Evolutionary conservation across 2,797 vertebrate species (phyloP).

Genomic region (Rhabdomys pumilio): DNA sequence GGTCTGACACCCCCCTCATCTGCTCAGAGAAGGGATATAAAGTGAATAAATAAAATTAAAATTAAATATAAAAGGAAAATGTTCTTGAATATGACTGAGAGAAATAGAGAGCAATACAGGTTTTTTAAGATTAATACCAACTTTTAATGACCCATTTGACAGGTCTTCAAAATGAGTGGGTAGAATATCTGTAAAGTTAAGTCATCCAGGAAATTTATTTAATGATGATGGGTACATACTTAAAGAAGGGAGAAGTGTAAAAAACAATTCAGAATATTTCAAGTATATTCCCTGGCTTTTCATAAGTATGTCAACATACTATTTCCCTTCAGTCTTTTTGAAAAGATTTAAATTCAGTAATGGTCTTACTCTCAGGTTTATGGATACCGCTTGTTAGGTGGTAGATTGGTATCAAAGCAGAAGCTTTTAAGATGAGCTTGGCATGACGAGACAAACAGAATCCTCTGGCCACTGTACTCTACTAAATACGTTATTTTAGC

Average conservation of each 20-base stretch:
- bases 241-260: background rate
- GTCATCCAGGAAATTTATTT: background rate
- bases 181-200: constrained; percentile 13
- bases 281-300: background rate
- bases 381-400: background rate
- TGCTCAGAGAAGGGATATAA: background rate
- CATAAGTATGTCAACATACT: background rate
- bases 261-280: constrained; percentile 8
- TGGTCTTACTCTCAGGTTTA: background rate
- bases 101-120: background rate
- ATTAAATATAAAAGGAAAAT: background rate
- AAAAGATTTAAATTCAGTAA: background rate
- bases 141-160: background rate
- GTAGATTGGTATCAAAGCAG: background rate
- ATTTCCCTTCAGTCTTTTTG: background rate
- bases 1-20: background rate
- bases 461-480: background rate
- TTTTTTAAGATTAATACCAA: background rate
- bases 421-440: background rate
- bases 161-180: background rate
- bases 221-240: background rate
- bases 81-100: background rate
- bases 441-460: background rate
- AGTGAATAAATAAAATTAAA: background rate
- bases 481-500: background rate